Conservation (phyloP, 30 jellyfish, hydroid and myxozoan genomes). For the Calvadosia cruxmelitensis region DNA sequence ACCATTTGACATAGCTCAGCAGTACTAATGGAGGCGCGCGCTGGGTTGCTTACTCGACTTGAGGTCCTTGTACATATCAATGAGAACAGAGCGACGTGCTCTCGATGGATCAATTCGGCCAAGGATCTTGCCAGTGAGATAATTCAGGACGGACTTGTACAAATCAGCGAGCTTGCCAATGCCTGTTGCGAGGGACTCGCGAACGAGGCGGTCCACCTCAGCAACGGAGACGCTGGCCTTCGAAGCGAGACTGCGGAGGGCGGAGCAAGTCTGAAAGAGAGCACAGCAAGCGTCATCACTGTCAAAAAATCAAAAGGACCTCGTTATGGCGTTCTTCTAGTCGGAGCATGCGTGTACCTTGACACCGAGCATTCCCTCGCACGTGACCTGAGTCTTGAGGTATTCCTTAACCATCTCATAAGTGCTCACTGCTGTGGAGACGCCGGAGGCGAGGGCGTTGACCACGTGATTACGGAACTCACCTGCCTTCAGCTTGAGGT, state of each 20-base stretch:
- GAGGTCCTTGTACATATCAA: background rate
- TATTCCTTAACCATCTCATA: background rate
- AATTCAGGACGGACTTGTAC: background rate
- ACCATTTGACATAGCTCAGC: no score
- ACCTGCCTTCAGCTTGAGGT: background rate
- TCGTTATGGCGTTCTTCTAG: no score
- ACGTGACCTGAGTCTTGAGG: background rate
- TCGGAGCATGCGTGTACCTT: background rate
- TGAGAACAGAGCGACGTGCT: background rate
- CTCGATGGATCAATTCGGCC: background rate
- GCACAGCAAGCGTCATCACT: no score
- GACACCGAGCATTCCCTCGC: background rate
- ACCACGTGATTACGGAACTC: background rate
- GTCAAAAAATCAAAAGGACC: no score
- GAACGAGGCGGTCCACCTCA: background rate
- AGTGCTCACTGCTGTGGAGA: background rate
- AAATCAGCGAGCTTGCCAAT: background rate
- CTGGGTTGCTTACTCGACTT: background rate
- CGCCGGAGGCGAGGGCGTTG: background rate
- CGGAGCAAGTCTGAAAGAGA: background rate
- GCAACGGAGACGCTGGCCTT: background rate
- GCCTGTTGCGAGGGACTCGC: background rate
- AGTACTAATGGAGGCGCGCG: background rate
- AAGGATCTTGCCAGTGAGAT: background rate
- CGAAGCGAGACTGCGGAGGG: background rate